Conservation (phyloP, 2,113 vertebrate genomes). For the Albula glossodonta region DNA sequence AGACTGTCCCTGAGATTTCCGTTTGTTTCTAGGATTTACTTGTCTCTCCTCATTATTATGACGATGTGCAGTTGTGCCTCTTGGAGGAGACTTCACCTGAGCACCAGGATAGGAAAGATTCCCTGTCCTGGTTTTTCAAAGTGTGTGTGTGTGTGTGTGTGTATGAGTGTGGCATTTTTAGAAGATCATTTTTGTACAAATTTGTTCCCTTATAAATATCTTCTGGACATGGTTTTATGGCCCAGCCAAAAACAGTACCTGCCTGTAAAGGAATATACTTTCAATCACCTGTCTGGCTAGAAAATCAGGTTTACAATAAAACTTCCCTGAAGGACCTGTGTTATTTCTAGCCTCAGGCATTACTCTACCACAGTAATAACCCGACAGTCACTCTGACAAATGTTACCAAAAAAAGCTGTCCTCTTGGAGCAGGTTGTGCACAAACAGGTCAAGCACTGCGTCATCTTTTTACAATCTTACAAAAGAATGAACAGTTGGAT, state of each 20-base stretch:
- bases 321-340: background rate
- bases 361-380: background rate
- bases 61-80: background rate
- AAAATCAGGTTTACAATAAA: background rate
- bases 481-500: conserved; percentile 5
- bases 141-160: no score
- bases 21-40: background rate
- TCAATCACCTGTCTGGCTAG: background rate
- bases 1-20: background rate
- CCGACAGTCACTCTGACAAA: background rate
- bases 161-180: no score
- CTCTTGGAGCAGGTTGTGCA: background rate
- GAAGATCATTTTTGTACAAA: no score
- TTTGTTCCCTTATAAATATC: background rate
- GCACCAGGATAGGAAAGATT: background rate
- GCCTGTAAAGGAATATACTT: background rate
- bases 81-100: background rate
- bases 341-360: conserved; percentile 11
- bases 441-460: background rate
- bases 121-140: no score
- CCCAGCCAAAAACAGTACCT: background rate
- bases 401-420: background rate
- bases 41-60: background rate
- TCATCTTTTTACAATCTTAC: conserved; percentile 1
- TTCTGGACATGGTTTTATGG: background rate